Conservation (phyloP, 2,888 invertebrate species). For the Adelphocoris suturalis region DNA sequence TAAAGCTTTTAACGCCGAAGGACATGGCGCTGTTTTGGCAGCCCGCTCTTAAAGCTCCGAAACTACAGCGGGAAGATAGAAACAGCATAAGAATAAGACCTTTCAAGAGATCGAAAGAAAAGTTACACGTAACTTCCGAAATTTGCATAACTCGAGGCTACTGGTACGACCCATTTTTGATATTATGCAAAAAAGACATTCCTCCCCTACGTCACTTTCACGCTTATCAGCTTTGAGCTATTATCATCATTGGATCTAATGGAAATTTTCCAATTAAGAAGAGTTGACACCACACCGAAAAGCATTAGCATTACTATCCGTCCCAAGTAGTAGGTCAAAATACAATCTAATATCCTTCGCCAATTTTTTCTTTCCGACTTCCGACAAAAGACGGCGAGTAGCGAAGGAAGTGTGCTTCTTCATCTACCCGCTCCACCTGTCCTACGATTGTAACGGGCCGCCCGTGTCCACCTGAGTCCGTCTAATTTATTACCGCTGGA, state of each 20-base stretch:
- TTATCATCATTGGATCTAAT: constrained; percentile 20
- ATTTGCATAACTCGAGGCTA: not conserved
- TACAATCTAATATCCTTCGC: constrained; percentile 36
- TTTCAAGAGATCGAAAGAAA: no score
- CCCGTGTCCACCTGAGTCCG: not conserved
- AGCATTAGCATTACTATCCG: constrained; percentile 33
- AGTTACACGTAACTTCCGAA: no score
- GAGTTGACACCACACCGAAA: constrained; percentile 24
- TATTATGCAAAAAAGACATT: constrained; percentile 4
- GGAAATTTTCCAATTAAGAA: constrained; percentile 35
- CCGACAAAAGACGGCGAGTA: not conserved
- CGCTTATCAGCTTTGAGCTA: not conserved
- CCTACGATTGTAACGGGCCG: constrained; percentile 15
- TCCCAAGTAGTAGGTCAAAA: constrained; percentile 1
- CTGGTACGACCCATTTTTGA: not conserved
- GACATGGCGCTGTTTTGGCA: no score
- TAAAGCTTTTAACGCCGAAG: no score
- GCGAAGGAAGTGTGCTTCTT: constrained; percentile 9
- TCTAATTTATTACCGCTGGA: not conserved
- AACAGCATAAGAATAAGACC: no score
- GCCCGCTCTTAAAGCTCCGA: no score
- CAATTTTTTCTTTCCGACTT: not conserved
- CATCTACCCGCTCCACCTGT: constrained; percentile 18
- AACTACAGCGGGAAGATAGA: no score
- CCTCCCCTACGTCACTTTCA: not conserved